These are phyloP conservation scores for Acanthurus lineatus DNA, from an alignment of 2,797 vertebrate species.

Conservation along the genomic window DNA sequence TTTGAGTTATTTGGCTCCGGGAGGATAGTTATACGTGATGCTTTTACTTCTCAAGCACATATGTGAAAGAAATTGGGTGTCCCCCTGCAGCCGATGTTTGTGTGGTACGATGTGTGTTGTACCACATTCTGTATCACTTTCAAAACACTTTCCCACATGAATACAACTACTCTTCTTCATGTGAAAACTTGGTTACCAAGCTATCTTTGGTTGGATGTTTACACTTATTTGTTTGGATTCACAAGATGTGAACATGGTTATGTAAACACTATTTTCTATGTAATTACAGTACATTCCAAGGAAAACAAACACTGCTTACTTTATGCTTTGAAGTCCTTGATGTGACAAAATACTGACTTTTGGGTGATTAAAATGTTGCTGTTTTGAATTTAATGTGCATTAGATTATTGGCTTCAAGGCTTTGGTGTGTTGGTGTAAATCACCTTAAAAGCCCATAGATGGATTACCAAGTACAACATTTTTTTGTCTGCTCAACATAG, in stretches of 20 bases:
- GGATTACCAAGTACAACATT: slow-evolving; percentile 21
- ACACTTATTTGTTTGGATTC: slow-evolving; percentile 54
- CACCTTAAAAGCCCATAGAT: neutral
- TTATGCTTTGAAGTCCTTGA: slow-evolving; percentile 41
- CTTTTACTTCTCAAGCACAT: slow-evolving; percentile 47
- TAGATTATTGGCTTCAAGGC: neutral
- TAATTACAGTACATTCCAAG: slow-evolving; percentile 45
- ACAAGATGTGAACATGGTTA: slow-evolving; percentile 51
- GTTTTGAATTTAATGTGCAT: slow-evolving; percentile 37
- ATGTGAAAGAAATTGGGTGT: slow-evolving; percentile 50
- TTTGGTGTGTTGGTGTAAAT: slow-evolving; percentile 33
- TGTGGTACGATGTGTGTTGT: slow-evolving; percentile 5
- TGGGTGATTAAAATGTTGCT: slow-evolving; percentile 27
- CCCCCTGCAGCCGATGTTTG: slow-evolving; percentile 34
- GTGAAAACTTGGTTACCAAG: slow-evolving; percentile 48
- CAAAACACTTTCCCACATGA: slow-evolving; percentile 50
- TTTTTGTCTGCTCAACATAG: slow-evolving; percentile 25
- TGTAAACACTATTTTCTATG: slow-evolving; percentile 40
- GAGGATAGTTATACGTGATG: slow-evolving; percentile 29
- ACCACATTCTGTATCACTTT: slow-evolving; percentile 37
- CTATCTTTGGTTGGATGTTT: slow-evolving; percentile 59
- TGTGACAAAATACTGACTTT: slow-evolving; percentile 42
- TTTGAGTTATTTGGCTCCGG: slow-evolving; percentile 23
- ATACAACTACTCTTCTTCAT: slow-evolving; percentile 43
- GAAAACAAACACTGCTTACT: slow-evolving; percentile 22